Percentiles rank a stretch among this genome's conserved stretches.
These are phyloP conservation scores for Spea bombifrons DNA, from an alignment of 2,113 vertebrate species.

Conservation along the genomic window DNA sequence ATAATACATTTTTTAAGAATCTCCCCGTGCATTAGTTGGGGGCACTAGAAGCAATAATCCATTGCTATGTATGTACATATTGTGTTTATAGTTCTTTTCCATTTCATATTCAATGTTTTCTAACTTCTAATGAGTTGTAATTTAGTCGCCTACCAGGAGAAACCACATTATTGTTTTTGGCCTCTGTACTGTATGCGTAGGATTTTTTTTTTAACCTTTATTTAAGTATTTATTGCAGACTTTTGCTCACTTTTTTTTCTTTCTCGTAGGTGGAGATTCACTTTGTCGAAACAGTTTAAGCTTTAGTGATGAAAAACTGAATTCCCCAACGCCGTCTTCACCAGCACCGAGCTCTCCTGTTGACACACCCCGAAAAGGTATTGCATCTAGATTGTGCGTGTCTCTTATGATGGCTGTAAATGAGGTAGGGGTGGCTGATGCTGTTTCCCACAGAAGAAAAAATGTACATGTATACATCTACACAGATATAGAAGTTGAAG, in stretches of 20 bases:
- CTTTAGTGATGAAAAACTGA: constrained; percentile 90
- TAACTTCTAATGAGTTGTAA: not conserved
- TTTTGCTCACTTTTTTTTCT: not conserved
- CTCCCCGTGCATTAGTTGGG: too few species aligned
- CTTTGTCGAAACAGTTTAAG: constrained; percentile 88
- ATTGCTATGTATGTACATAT: too few species aligned
- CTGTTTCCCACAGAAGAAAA: too few species aligned
- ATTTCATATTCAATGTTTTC: too few species aligned
- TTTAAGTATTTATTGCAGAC: not conserved
- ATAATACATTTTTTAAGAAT: too few species aligned
- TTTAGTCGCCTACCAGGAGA: not conserved
- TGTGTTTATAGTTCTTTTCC: too few species aligned
- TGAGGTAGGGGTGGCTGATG: too few species aligned
- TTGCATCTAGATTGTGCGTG: too few species aligned
- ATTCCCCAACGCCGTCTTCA: constrained; percentile 73
- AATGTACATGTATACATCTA: too few species aligned
- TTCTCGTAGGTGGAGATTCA: constrained; percentile 81
- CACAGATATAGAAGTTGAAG: too few species aligned
- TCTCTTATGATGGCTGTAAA: too few species aligned
- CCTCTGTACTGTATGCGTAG: not conserved
- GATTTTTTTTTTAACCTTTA: not conserved
- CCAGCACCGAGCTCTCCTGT: constrained; percentile 66
- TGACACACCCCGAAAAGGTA: constrained; percentile 79
- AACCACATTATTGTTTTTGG: not conserved
- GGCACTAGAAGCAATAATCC: too few species aligned